phyloP scores from a whole-genome alignment of 2,797 vertebrate species.

The Tenualosa ilisha region DNA sequence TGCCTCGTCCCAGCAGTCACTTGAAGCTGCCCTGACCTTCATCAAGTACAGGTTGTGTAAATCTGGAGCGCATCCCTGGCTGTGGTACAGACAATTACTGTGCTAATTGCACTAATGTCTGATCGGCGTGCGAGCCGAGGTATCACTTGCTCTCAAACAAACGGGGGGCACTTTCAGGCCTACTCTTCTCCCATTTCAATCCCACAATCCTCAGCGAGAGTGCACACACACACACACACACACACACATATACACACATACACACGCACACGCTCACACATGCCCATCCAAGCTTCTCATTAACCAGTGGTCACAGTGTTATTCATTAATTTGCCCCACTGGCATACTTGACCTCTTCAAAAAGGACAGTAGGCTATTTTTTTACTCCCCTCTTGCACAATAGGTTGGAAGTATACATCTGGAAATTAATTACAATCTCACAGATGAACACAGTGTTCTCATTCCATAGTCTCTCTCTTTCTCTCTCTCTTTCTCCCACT shows the following conservation, averaged over 20 bases:
- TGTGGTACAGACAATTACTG: neutral
- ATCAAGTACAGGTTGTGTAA: slow-evolving; percentile 11
- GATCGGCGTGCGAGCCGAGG: neutral
- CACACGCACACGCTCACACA: neutral
- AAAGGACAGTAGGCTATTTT: neutral
- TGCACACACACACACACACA: neutral
- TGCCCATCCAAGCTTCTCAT: slow-evolving; percentile 17
- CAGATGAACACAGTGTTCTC: neutral
- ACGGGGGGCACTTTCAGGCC: neutral
- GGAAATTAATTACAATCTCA: neutral
- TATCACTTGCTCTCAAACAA: slow-evolving; percentile 11
- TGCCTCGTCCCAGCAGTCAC: neutral
- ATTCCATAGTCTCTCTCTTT: neutral
- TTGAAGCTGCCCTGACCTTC: slow-evolving; percentile 7
- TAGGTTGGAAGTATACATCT: slow-evolving; percentile 7
- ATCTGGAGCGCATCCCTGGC: slow-evolving; percentile 17
- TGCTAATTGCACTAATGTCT: slow-evolving; percentile 8
- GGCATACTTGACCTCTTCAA: slow-evolving; percentile 4
- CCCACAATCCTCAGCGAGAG: neutral
- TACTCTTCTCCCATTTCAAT: neutral
- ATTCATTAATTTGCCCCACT: slow-evolving; percentile 10
- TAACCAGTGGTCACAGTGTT: slow-evolving; percentile 14
- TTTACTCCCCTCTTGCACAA: neutral
- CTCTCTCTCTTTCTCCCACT: neutral
- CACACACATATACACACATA: neutral